Percentiles rank a stretch among this genome's conserved stretches.
phyloP scores from a whole-genome alignment of 2,797 vertebrate species.

The Leontocebus nigricollis region DNA sequence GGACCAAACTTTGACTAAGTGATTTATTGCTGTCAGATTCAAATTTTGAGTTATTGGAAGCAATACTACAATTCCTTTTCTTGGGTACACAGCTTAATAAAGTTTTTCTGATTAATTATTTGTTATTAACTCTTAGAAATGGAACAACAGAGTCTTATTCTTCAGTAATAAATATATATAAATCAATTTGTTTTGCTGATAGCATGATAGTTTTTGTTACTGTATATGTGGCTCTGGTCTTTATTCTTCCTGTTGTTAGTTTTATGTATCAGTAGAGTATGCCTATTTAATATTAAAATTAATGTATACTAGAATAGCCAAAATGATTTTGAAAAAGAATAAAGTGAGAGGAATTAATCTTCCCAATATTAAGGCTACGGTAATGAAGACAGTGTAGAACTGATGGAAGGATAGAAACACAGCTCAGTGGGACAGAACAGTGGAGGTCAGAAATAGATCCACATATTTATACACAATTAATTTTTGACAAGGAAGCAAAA shows the following conservation, averaged over 20 bases:
- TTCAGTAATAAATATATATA: neutral
- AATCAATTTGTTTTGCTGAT: neutral
- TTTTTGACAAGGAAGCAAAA: neutral
- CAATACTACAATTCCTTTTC: neutral
- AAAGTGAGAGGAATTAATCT: neutral
- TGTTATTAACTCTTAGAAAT: neutral
- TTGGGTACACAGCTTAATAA: neutral
- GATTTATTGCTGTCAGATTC: neutral
- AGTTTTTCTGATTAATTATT: neutral
- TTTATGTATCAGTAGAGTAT: neutral
- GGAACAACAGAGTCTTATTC: neutral
- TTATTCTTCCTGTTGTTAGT: neutral
- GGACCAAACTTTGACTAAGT: neutral
- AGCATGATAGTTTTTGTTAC: neutral
- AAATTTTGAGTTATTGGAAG: neutral
- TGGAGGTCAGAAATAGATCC: neutral
- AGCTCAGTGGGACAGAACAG: neutral
- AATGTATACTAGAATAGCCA: neutral
- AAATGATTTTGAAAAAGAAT: neutral
- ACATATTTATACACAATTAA: neutral
- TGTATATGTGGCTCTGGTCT: neutral
- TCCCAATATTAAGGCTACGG: neutral
- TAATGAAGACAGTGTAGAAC: neutral
- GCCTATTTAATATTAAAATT: neutral
- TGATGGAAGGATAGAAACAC: neutral